Evolutionary conservation across 2,797 vertebrate species (phyloP).

Genomic region (Catamblyrhynchus diadema): DNA sequence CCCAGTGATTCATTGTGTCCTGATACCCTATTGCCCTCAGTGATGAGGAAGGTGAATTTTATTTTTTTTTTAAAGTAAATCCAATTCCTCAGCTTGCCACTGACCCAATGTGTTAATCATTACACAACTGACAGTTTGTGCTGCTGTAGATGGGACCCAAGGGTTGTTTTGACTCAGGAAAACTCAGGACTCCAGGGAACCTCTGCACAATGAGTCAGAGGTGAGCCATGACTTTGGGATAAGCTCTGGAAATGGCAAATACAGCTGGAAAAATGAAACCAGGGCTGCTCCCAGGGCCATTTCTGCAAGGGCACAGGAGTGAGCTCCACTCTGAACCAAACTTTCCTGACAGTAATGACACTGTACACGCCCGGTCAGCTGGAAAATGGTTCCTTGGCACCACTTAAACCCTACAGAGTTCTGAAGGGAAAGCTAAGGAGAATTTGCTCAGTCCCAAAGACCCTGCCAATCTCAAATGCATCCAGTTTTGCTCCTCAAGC

Average conservation of each 20-base stretch:
- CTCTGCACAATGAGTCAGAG: background rate
- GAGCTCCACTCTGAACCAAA: background rate
- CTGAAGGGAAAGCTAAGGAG: constrained; percentile 12
- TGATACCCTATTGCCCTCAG: background rate
- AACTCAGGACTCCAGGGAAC: background rate
- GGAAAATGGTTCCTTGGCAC: constrained; percentile 59
- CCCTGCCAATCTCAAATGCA: background rate
- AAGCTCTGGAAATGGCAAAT: background rate
- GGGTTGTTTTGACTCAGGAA: background rate
- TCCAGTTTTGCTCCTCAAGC: background rate
- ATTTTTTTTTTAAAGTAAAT: background rate
- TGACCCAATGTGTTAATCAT: background rate
- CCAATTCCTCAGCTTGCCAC: background rate
- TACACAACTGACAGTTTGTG: background rate
- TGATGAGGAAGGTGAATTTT: background rate
- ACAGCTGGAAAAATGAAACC: background rate
- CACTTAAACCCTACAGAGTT: background rate
- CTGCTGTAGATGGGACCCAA: background rate
- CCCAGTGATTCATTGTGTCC: background rate
- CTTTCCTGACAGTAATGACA: constrained; percentile 28
- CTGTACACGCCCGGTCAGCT: constrained; percentile 14
- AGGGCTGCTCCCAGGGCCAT: background rate
- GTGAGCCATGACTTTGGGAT: background rate
- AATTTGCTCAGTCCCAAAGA: background rate
- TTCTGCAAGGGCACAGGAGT: background rate